These are phyloP conservation scores for Bacillus rossius DNA, from an alignment of 1,140 invertebrate species.

Conservation along the genomic window DNA sequence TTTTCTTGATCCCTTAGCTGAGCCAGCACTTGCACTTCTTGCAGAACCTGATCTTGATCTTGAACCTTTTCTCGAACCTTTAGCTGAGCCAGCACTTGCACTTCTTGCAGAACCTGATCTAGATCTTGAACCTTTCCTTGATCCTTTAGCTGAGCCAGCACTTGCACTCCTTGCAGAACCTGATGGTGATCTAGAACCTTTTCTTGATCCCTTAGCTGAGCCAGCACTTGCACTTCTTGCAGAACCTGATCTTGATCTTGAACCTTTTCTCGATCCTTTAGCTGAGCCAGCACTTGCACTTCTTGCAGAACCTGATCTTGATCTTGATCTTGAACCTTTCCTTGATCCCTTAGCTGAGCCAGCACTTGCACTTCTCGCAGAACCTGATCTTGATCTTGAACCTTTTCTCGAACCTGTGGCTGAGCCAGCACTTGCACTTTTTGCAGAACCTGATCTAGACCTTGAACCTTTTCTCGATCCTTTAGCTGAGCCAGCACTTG, in stretches of 20 bases:
- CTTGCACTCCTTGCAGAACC: conserved; percentile 11
- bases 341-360: conserved; percentile 37
- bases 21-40: background rate
- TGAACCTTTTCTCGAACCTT: too few relatives aligned
- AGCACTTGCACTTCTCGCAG: conserved; percentile 29
- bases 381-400: conserved; percentile 22
- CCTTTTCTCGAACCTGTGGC: too few relatives aligned
- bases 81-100: too few relatives aligned
- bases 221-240: conserved; percentile 23
- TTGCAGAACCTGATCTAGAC: conserved; percentile 12
- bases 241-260: conserved; percentile 35
- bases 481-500: conserved; percentile 5
- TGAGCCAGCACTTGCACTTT: conserved; percentile 25
- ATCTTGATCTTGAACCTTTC: conserved; percentile 28
- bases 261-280: conserved; percentile 30
- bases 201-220: background rate
- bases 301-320: conserved; percentile 33
- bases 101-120: conserved; percentile 33
- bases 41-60: background rate
- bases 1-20: conserved; percentile 15
- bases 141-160: conserved; percentile 25
- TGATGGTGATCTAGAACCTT: background rate
- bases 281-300: conserved; percentile 29
- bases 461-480: conserved; percentile 17
- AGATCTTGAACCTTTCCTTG: conserved; percentile 36